A percentile compares a stretch with the other conserved stretches of the same genome.
These are phyloP conservation scores for Pseudomyrmex cubaensis DNA, from an alignment of 1,140 invertebrate species.

Conservation along the genomic window DNA sequence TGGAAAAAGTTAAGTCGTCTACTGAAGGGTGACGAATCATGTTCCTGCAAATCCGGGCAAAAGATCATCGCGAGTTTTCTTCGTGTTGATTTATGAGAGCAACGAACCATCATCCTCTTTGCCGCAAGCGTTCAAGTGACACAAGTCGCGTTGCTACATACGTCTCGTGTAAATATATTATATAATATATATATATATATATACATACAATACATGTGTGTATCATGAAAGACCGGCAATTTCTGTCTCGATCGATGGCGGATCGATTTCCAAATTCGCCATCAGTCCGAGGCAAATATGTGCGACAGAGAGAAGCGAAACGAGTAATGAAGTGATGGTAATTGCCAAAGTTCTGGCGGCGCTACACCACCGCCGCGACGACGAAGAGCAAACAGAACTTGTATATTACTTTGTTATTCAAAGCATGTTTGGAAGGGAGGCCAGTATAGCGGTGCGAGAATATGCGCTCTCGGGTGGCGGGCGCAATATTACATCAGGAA, in stretches of 20 bases:
- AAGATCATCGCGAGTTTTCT: slow-evolving; percentile 58
- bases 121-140: neutral
- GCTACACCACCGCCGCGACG: slow-evolving; percentile 35
- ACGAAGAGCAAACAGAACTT: slow-evolving; percentile 58
- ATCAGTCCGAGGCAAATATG: neutral
- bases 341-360: slow-evolving; percentile 50
- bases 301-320: neutral
- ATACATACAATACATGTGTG: too few relatives aligned
- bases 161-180: neutral
- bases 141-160: neutral
- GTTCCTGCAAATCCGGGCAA: slow-evolving; percentile 44
- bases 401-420: slow-evolving; percentile 50
- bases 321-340: slow-evolving; percentile 54
- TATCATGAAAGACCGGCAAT: too few relatives aligned
- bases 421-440: slow-evolving; percentile 10
- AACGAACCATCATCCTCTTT: slow-evolving; percentile 20
- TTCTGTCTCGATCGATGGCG: slow-evolving; percentile 2
- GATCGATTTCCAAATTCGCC: slow-evolving; percentile 25
- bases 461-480: slow-evolving; percentile 26
- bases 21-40: slow-evolving; percentile 58
- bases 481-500: slow-evolving; percentile 59
- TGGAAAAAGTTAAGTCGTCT: slow-evolving; percentile 64
- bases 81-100: slow-evolving; percentile 52
- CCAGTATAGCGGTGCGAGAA: slow-evolving; percentile 37
- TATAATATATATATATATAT: too few relatives aligned